phyloP scores from a whole-genome alignment of 2,888 invertebrate genomes.

The Xanthia togata region DNA sequence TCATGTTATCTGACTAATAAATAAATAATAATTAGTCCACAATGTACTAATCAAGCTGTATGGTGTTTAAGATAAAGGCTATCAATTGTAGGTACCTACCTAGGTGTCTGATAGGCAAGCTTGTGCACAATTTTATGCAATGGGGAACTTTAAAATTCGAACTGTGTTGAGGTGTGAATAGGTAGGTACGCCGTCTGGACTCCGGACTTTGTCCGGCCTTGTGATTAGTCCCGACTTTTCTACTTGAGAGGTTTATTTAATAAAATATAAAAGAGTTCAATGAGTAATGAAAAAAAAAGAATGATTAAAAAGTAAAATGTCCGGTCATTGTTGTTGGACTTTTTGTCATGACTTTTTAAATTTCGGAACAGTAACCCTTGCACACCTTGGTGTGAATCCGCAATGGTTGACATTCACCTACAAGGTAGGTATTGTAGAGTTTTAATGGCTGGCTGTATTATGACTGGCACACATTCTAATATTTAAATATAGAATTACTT shows the following conservation, averaged over 20 bases:
- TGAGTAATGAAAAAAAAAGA: neutral
- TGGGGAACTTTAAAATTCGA: neutral
- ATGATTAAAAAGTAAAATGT: neutral
- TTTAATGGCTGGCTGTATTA: no score
- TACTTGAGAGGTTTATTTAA: neutral
- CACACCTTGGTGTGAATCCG: no score
- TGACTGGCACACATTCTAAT: no score
- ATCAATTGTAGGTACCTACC: conserved; percentile 12
- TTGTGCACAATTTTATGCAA: neutral
- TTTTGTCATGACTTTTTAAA: no score
- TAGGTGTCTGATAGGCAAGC: neutral
- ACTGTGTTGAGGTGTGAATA: neutral
- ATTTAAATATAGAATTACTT: no score
- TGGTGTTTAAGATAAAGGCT: conserved; percentile 13
- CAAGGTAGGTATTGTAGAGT: no score
- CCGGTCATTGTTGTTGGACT: no score
- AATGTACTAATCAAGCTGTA: conserved; percentile 47
- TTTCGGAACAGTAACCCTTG: no score
- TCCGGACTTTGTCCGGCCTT: neutral
- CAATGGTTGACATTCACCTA: no score
- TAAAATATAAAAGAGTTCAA: neutral
- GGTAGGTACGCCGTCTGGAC: neutral
- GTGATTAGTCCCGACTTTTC: neutral
- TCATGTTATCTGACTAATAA: no score
- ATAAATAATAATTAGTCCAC: no score